These are phyloP conservation scores for Sebastes minor DNA, from an alignment of 2,797 vertebrate genomes.

Conservation along the genomic window DNA sequence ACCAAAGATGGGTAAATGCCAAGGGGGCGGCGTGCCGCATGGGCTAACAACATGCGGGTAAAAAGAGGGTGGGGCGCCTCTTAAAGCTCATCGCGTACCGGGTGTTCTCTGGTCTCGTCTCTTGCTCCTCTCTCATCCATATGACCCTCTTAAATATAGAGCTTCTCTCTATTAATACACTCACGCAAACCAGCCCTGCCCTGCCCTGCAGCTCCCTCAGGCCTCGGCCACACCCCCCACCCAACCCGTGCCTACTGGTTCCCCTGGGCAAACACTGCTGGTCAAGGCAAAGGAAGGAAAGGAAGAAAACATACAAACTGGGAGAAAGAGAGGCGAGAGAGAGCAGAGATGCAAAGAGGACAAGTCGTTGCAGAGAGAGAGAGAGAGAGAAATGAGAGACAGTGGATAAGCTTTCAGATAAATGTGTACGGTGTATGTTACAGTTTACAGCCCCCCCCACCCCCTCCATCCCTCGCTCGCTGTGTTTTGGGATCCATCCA, in stretches of 20 bases:
- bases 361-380: neutral
- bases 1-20: conserved; percentile 83
- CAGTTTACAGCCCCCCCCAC: conserved; percentile 27
- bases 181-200: conserved; percentile 47
- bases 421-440: conserved; percentile 57
- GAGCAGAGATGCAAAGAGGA: neutral
- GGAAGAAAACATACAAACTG: neutral
- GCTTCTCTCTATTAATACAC: conserved; percentile 77
- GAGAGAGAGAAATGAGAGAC: conserved; percentile 32
- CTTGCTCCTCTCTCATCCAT: conserved; percentile 55
- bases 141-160: conserved; percentile 77
- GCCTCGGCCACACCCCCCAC: conserved; percentile 15
- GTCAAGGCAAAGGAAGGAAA: conserved; percentile 24
- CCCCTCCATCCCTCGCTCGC: neutral
- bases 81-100: conserved; percentile 44
- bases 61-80: conserved; percentile 59
- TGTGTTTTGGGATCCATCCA: conserved; percentile 65
- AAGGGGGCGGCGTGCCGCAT: conserved; percentile 38
- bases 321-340: neutral
- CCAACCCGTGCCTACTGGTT: neutral
- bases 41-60: conserved; percentile 57
- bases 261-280: conserved; percentile 31
- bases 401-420: conserved; percentile 47
- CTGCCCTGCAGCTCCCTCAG: conserved; percentile 45
- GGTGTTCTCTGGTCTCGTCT: conserved; percentile 45